phyloP scores from a whole-genome alignment of 2,113 vertebrate genomes.

The Gasterosteus aculeatus region DNA sequence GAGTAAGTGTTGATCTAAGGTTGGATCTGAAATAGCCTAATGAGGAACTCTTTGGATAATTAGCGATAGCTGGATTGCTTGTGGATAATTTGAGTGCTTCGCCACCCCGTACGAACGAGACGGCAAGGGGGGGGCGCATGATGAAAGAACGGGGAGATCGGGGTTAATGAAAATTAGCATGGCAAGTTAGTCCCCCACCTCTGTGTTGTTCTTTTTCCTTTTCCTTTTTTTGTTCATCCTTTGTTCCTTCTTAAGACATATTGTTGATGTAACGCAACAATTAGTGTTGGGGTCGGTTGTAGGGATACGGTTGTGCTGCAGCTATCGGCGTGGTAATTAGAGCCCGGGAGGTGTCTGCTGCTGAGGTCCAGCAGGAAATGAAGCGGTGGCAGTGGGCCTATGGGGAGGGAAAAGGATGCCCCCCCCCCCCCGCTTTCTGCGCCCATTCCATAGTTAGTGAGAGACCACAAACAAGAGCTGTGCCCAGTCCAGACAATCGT shows the following conservation, averaged over 20 bases:
- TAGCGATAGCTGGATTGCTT: slow-evolving; percentile 80
- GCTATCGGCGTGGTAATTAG: slow-evolving; percentile 81
- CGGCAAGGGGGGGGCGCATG: slow-evolving; percentile 57
- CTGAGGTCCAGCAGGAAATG: slow-evolving; percentile 90
- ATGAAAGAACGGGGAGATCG: slow-evolving; percentile 74
- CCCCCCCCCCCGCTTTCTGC: slow-evolving; percentile 70
- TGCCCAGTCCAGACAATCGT: slow-evolving; percentile 89
- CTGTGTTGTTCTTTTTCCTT: slow-evolving; percentile 48
- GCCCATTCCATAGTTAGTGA: slow-evolving; percentile 80
- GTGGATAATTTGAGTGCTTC: slow-evolving; percentile 84
- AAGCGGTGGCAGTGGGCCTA: slow-evolving; percentile 81
- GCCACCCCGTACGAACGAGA: slow-evolving; percentile 64
- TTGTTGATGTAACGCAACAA: slow-evolving; percentile 87
- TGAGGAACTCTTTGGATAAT: slow-evolving; percentile 84
- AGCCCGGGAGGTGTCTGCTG: slow-evolving; percentile 87
- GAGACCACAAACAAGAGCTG: slow-evolving; percentile 93
- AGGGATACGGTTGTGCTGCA: slow-evolving; percentile 71
- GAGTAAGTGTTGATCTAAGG: slow-evolving; percentile 85
- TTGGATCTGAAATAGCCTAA: slow-evolving; percentile 84
- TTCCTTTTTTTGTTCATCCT: slow-evolving; percentile 55
- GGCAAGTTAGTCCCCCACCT: slow-evolving; percentile 75
- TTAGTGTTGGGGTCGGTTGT: slow-evolving; percentile 80
- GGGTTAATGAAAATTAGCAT: slow-evolving; percentile 85
- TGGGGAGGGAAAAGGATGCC: slow-evolving; percentile 81
- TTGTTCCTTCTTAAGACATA: slow-evolving; percentile 76